Evolutionary conservation across 2,113 vertebrate genomes (phyloP).

Genomic region (Brachypteracias leptosomus): DNA sequence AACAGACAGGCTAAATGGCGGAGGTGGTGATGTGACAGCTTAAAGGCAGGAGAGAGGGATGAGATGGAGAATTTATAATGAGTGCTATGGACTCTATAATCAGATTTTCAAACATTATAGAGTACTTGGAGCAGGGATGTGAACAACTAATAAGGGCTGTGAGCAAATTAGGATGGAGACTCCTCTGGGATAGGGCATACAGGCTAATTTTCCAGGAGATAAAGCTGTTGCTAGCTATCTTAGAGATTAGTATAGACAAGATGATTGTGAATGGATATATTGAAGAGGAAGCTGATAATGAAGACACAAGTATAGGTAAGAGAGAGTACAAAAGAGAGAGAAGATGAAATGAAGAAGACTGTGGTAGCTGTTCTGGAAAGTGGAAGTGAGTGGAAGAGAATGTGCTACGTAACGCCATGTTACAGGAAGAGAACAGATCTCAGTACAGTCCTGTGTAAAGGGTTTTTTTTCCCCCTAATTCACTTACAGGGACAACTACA

Average conservation of each 20-base stretch:
- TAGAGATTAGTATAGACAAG: neutral
- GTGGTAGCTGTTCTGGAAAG: neutral
- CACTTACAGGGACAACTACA: neutral
- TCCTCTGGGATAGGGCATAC: neutral
- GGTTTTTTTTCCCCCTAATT: neutral
- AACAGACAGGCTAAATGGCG: neutral
- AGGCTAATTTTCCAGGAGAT: neutral
- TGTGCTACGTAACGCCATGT: neutral
- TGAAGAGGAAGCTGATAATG: neutral
- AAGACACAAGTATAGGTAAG: neutral
- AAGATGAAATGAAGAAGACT: neutral
- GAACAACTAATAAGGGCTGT: neutral
- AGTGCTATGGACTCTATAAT: neutral
- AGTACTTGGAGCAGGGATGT: neutral
- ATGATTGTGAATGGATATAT: neutral
- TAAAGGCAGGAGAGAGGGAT: neutral
- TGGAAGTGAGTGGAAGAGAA: neutral
- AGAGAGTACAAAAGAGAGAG: neutral
- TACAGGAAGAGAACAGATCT: neutral
- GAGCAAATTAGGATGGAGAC: slow-evolving; percentile 7
- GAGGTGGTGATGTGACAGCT: neutral
- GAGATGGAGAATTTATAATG: neutral
- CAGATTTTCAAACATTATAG: slow-evolving; percentile 31
- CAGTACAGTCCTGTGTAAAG: neutral
- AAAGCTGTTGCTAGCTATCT: neutral